A percentile compares a stretch with the other conserved stretches of the same genome.
These are phyloP conservation scores for Sminthurinus aureus DNA, from an alignment of 2,888 invertebrate genomes.

Conservation along the genomic window DNA sequence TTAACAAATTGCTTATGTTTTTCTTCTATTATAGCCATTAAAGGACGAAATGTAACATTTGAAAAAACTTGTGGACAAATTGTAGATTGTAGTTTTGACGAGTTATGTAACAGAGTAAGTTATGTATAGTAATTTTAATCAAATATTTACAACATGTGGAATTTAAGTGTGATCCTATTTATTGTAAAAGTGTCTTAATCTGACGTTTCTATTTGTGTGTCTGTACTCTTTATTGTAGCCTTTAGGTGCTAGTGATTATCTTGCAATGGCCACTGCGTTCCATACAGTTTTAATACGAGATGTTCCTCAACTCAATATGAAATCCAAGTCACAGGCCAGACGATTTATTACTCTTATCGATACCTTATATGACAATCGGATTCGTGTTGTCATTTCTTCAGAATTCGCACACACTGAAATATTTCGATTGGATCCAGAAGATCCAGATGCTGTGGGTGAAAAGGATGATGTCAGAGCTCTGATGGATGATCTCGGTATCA, in stretches of 20 bases:
- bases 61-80: constrained; percentile 91
- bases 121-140: too few relatives aligned
- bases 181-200: constrained; percentile 6
- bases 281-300: constrained; percentile 93
- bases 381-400: constrained; percentile 82
- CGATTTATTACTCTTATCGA: constrained; percentile 97
- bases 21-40: constrained; percentile 67
- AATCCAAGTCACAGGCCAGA: constrained; percentile 84
- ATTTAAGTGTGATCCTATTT: neutral
- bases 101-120: constrained; percentile 85
- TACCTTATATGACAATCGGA: constrained; percentile 91
- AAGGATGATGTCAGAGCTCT: constrained; percentile 81
- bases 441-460: constrained; percentile 58
- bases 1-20: too few relatives aligned
- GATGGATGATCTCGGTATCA: constrained; percentile 95
- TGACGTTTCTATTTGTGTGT: constrained; percentile 39
- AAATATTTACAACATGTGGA: neutral
- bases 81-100: constrained; percentile 85
- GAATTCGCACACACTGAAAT: constrained; percentile 78
- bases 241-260: constrained; percentile 92
- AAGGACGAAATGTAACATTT: constrained; percentile 88
- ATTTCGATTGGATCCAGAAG: constrained; percentile 66
- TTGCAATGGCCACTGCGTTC: constrained; percentile 90
- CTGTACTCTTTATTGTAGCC: too few relatives aligned
- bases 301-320: constrained; percentile 82